phyloP scores from a whole-genome alignment of 1,140 invertebrate species.

The Periplaneta americana region DNA sequence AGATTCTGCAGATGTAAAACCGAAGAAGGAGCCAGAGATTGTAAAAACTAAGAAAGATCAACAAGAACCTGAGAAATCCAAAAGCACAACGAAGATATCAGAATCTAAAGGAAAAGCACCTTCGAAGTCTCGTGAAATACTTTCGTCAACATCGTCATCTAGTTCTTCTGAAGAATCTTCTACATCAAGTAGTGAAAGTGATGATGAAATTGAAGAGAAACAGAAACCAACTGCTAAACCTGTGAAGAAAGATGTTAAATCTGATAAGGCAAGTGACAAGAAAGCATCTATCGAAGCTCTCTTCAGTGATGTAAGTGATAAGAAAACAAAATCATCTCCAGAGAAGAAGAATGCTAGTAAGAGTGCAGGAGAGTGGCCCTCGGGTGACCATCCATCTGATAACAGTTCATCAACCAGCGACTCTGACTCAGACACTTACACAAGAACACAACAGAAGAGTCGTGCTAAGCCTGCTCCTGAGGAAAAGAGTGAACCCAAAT shows the following conservation, averaged over 20 bases:
- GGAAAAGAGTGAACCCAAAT: not conserved
- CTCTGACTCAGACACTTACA: slow-evolving; percentile 25
- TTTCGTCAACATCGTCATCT: slow-evolving; percentile 38
- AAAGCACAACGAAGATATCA: slow-evolving; percentile 6
- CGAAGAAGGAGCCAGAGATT: slow-evolving; percentile 24
- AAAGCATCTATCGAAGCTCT: not conserved
- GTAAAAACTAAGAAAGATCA: slow-evolving; percentile 21
- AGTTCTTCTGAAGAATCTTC: slow-evolving; percentile 35
- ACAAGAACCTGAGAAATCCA: slow-evolving; percentile 6
- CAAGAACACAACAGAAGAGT: slow-evolving; percentile 35
- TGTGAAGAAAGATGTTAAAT: slow-evolving; percentile 21
- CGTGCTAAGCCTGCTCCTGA: not conserved
- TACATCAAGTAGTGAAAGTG: slow-evolving; percentile 38
- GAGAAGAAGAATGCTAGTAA: slow-evolving; percentile 16
- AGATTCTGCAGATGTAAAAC: slow-evolving; percentile 27
- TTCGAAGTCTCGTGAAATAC: slow-evolving; percentile 17
- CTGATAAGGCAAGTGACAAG: not conserved
- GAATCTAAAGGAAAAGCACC: slow-evolving; percentile 18
- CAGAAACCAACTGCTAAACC: slow-evolving; percentile 21
- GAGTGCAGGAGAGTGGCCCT: slow-evolving; percentile 42
- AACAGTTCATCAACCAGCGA: slow-evolving; percentile 31
- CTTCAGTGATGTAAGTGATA: slow-evolving; percentile 9
- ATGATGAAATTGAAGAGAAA: slow-evolving; percentile 41
- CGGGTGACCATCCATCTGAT: slow-evolving; percentile 37
- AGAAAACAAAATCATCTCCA: slow-evolving; percentile 17